Conservation (phyloP, 2,888 invertebrate genomes). For the Drosophila colorata region DNA sequence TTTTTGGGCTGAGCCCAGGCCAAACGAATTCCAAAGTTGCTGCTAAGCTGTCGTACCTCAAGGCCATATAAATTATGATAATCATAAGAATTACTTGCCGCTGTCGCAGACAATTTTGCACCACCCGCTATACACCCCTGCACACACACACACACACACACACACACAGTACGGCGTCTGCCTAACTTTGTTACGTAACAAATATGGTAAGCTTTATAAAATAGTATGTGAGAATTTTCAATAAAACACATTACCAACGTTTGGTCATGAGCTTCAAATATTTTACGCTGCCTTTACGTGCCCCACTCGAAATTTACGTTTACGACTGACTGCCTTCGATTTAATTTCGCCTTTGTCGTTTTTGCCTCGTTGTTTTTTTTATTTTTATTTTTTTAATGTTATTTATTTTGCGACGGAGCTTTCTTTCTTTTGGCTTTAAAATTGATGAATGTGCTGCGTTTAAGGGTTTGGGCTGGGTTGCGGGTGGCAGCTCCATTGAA, state of each 20-base stretch:
- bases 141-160: constrained; percentile 1
- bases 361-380: constrained; percentile 7
- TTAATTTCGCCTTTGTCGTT: constrained; percentile 35
- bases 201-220: constrained; percentile 50
- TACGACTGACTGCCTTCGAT: constrained; percentile 39
- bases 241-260: constrained; percentile 53
- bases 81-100: constrained; percentile 78
- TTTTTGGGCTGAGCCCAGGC: constrained; percentile 35
- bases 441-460: constrained; percentile 67
- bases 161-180: constrained; percentile 5
- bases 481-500: constrained; percentile 21
- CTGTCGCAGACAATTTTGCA: constrained; percentile 52
- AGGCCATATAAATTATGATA: constrained; percentile 81
- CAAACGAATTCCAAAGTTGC: constrained; percentile 43
- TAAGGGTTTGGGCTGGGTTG: neutral
- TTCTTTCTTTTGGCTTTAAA: constrained; percentile 58
- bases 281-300: constrained; percentile 71
- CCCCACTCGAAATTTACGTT: constrained; percentile 51
- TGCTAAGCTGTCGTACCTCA: constrained; percentile 54
- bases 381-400: constrained; percentile 3
- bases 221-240: constrained; percentile 66
- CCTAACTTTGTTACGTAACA: constrained; percentile 55
- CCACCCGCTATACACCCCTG: constrained; percentile 9
- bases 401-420: constrained; percentile 4
- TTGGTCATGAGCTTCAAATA: constrained; percentile 50